A percentile compares a stretch with the other conserved stretches of the same genome.
These are phyloP conservation scores for Engystomops pustulosus DNA, from an alignment of 2,113 vertebrate genomes.

Conservation along the genomic window DNA sequence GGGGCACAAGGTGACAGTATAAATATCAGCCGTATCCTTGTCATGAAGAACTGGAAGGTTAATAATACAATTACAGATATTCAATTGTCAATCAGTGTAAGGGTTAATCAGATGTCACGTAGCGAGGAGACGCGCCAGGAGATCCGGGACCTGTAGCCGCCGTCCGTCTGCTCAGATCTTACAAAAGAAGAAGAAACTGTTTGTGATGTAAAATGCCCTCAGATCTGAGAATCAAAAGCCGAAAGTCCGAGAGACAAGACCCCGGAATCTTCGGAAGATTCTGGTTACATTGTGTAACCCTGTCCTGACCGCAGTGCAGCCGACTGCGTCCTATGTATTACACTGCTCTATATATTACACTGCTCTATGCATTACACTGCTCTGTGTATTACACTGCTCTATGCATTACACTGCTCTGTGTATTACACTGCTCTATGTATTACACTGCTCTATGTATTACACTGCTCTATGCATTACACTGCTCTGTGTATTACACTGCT, in stretches of 20 bases:
- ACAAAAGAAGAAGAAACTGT: neutral
- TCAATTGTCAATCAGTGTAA: neutral
- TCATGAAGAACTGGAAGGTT: neutral
- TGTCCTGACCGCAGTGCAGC: neutral
- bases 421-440: no score
- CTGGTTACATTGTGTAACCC: neutral
- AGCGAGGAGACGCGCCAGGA: neutral
- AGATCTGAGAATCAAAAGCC: slow-evolving; percentile 38
- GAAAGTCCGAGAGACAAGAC: slow-evolving; percentile 5
- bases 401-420: no score
- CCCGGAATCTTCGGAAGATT: neutral
- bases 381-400: no score
- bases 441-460: no score
- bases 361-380: no score
- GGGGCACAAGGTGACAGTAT: neutral
- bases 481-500: no score
- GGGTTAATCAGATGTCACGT: neutral
- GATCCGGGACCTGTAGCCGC: no score
- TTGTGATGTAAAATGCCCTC: slow-evolving; percentile 43
- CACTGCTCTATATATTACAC: no score
- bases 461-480: no score
- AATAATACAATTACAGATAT: neutral
- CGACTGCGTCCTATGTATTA: no score
- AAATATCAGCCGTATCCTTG: neutral
- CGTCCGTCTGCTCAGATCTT: neutral